Base-by-base conservation (phyloP, 2,888 invertebrate species). In the Yponomeuta malinellus region DNA sequence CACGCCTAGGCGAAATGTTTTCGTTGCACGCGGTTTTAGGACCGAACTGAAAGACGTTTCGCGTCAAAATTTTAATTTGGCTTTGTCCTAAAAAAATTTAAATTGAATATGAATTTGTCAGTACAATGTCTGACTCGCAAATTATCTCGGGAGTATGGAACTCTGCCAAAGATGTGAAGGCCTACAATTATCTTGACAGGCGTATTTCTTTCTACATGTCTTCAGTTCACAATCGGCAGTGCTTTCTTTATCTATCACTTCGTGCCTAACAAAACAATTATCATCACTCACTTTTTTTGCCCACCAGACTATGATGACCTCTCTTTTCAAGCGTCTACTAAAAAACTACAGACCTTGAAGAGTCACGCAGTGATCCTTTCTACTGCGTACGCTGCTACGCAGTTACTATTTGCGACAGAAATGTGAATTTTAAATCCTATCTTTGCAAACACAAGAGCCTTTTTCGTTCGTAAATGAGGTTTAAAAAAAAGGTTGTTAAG, bases 361-460 rank as follows among this genome's bases (percentile, higher is more conserved):
- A 33, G 65, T 29, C n/a, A 59, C 52, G 15, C 43, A 43, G 43
- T 65, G n/a, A 65, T 65, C 31, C 10, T 5, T 33, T 67, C 43
- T 43, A 43, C 68, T 43, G n/a, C 33, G 12, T n/a, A 23, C 48
- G 2, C 8, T 68, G 48, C 48, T 68, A 65, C 65, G 65, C 65
- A 48, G 37, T 68, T 48, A 68, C 48, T 12, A 76, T 75, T 76
- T 71, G 71, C 71, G 74, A 73, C 75, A 83, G 80, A 83, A 83
- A 79, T 74, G 12, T 59, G 12, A 59, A 59, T 59, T 59, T 4
- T 15, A 15, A 15, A 15, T 15, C 15, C 15, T 59, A 15, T 59
- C 3, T 15, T 15, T 59, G 52, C 12, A 59, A 12, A 0, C 64
- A n/a, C 64, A 64, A 23, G n/a, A 64, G 64, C 29, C 3, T 23